phyloP scores from a whole-genome alignment of 1,140 invertebrate genomes.

The Drosophila erecta region DNA sequence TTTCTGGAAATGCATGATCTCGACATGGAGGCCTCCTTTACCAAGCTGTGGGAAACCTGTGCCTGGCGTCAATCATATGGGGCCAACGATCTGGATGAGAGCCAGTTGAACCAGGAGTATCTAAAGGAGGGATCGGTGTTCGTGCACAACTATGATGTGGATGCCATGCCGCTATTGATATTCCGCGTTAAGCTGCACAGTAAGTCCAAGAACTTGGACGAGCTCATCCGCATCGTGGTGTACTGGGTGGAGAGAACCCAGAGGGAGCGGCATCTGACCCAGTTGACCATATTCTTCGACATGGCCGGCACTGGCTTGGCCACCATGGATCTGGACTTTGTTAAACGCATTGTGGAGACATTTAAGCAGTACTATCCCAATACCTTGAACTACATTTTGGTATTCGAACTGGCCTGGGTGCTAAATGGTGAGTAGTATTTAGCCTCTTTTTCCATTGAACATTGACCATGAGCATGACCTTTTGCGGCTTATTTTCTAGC shows the following conservation, averaged over 20 bases:
- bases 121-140: slow-evolving; percentile 91
- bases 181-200: slow-evolving; percentile 91
- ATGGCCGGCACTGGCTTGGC: slow-evolving; percentile 93
- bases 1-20: slow-evolving; percentile 90
- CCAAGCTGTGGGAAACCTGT: slow-evolving; percentile 93
- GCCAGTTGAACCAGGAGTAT: slow-evolving; percentile 89
- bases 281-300: slow-evolving; percentile 95
- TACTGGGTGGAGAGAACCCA: slow-evolving; percentile 95
- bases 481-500: slow-evolving; percentile 86
- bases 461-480: slow-evolving; percentile 18
- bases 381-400: slow-evolving; percentile 95
- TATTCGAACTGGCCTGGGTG: slow-evolving; percentile 98
- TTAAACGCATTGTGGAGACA: slow-evolving; percentile 93
- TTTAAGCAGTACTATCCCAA: slow-evolving; percentile 96
- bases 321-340: slow-evolving; percentile 95
- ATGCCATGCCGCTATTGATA: slow-evolving; percentile 91
- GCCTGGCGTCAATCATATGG: slow-evolving; percentile 93
- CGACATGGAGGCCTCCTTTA: slow-evolving; percentile 87
- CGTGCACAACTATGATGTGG: slow-evolving; percentile 91
- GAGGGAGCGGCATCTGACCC: slow-evolving; percentile 90
- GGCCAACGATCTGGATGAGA: slow-evolving; percentile 91
- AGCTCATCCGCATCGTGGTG: slow-evolving; percentile 92
- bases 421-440: slow-evolving; percentile 87
- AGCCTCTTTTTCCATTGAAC: not conserved
- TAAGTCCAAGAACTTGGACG: slow-evolving; percentile 90